A percentile compares a stretch with the other conserved stretches of the same genome.
Conservation (phyloP, 1,140 invertebrate genomes). For the Leguminivora glycinivorella region DNA sequence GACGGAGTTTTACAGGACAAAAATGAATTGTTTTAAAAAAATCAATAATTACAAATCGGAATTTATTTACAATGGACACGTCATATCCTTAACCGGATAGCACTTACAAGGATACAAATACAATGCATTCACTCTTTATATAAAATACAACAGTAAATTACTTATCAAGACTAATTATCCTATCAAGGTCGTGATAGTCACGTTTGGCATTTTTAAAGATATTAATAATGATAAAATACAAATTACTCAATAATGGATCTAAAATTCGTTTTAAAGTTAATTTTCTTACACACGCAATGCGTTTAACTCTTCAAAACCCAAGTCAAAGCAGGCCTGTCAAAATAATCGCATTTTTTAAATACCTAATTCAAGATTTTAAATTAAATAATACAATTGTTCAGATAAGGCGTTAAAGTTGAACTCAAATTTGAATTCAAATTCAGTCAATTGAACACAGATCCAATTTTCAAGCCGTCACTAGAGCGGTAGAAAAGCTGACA, state of each 20-base stretch:
- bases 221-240: conserved; percentile 13
- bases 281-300: too few relatives aligned
- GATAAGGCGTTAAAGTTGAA: neutral
- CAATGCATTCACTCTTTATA: too few relatives aligned
- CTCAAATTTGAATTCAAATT: neutral
- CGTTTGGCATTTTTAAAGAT: conserved; percentile 22
- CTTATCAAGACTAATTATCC: conserved; percentile 3
- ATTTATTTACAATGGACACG: too few relatives aligned
- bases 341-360: too few relatives aligned
- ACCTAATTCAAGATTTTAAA: neutral
- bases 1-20: too few relatives aligned
- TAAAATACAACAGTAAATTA: too few relatives aligned
- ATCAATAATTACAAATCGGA: too few relatives aligned
- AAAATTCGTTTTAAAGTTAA: neutral
- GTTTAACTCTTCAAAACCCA: too few relatives aligned
- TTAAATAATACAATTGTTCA: neutral
- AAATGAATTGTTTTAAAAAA: too few relatives aligned
- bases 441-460: neutral
- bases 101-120: too few relatives aligned
- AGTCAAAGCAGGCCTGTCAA: too few relatives aligned
- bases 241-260: conserved; percentile 2
- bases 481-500: neutral
- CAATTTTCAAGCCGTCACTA: conserved; percentile 8
- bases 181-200: conserved; percentile 7
- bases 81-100: too few relatives aligned